A percentile compares a stretch with the other conserved stretches of the same genome.
These are phyloP conservation scores for Orgyia antiqua DNA, from an alignment of 2,888 invertebrate species.

Conservation along the genomic window DNA sequence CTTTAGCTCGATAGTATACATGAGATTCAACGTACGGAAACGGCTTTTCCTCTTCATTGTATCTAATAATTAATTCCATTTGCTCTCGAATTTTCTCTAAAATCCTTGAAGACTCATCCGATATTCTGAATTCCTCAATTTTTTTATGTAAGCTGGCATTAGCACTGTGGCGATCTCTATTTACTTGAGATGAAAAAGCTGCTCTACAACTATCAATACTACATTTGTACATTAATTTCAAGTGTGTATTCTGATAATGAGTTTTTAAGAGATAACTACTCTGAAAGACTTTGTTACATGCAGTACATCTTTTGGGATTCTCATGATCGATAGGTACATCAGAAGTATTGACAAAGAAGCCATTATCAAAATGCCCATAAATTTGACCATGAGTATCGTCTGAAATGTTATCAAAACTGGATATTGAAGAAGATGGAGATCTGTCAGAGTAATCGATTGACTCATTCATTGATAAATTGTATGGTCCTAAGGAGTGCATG, in stretches of 20 bases:
- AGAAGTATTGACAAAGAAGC: conserved; percentile 83
- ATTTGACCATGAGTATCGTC: conserved; percentile 81
- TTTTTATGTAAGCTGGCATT: conserved; percentile 95
- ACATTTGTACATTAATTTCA: conserved; percentile 97
- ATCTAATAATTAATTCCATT: conserved; percentile 86
- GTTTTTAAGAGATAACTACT: conserved; percentile 95
- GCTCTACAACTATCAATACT: conserved; percentile 96
- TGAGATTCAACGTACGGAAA: conserved; percentile 78
- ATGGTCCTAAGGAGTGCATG: conserved; percentile 43
- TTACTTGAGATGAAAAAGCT: conserved; percentile 94
- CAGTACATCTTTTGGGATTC: conserved; percentile 93
- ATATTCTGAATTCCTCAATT: conserved; percentile 75
- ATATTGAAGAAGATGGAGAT: conserved; percentile 79
- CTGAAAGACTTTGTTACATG: conserved; percentile 95
- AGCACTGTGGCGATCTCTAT: conserved; percentile 94
- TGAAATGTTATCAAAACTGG: conserved; percentile 75
- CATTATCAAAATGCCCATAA: conserved; percentile 85
- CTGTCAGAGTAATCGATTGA: conserved; percentile 68
- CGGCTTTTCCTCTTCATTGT: conserved; percentile 84
- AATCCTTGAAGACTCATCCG: conserved; percentile 65
- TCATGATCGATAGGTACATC: conserved; percentile 95
- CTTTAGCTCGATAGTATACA: conserved; percentile 58
- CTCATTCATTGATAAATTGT: conserved; percentile 58
- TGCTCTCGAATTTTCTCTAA: conserved; percentile 82
- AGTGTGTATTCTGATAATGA: conserved; percentile 96